Base-by-base conservation (phyloP, 2,113 vertebrate genomes). In the Neoarius graeffei region DNA sequence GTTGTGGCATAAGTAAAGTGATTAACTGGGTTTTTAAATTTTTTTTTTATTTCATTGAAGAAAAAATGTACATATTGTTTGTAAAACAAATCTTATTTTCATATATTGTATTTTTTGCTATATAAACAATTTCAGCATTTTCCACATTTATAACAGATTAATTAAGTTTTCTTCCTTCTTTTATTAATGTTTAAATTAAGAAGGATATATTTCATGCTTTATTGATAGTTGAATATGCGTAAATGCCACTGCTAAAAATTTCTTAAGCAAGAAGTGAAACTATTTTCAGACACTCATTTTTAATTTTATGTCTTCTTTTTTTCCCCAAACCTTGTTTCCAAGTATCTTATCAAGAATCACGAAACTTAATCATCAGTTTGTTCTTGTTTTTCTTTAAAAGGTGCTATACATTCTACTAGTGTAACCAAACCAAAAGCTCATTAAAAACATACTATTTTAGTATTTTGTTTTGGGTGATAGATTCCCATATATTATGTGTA, bases 1-100 rank as follows among this genome's bases (percentile, higher is more conserved):
- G 95, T 95, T 83, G 94, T 96, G 93, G 91, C 91, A 19, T 91
- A 82, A 87, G 52, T 20, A 23, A 76, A 19, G 27, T 30, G 66
- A 42, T 57, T 74, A 2, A 19, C 25, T 56, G 10, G 60, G 42
- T 73, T 27, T 9, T 25, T 52, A 67, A 64, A 20, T 52, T 69
- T 30, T 14, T 56, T 80, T 56, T 52, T 11, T n/a, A 4, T 56
- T 80, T 56, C 5, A 9, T 79, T 56, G 27, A 14, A 27, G 5
- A 56, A 74, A 76, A 56, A 56, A 8, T 81, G 17, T 42, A 13
- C 56, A 60, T 82, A 25, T 14, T 82, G 11, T 62, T 62, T 48
- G 35, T 23, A 48, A 62, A 35, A 6, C 48, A 50, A 52, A 54
- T 13, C 4, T 30, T 30, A 27, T 80, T 59, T 81, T 81, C 9